Evolutionary conservation across 2,113 vertebrate species (phyloP), one percentile per base, ranked within the genome.

Genomic region (Tiliqua scincoides): DNA sequence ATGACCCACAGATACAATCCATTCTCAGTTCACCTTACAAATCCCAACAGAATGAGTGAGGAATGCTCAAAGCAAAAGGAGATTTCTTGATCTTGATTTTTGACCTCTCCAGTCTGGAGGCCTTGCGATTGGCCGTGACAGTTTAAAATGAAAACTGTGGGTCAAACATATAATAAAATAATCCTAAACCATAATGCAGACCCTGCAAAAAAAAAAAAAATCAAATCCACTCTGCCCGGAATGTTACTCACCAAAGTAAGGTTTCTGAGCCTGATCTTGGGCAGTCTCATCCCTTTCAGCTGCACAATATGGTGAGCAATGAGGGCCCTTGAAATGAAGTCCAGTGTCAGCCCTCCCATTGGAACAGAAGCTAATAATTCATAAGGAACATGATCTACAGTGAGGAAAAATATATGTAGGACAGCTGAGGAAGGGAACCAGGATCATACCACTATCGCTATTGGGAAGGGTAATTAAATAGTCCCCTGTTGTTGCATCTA

Each of bases 311-410:
- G 20, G 76, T 54, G 3, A 0, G 85, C 85, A 62, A 70, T n/a
- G n/a, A 70, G 68, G 65, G 68, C 68, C 68, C 68, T 70, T 37
- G 32, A 14, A 70, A 70, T 37, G 32, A 35, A 35, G n/a, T 70
- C 32, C 68, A 70, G 32, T 30, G 15, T 35, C 32, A 91, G 27
- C 83, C 87, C 91, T 35, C 83, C 89, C 81, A n/a, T 43, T 17
- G 0, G 20, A 4, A 0, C 48, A 18, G 40, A 0, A 40, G 87
- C 91, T 79, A 89, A 93, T 91, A 80, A 92, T 93, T 93, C 88
- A 92, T 91, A 82, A 52, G 89, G 87, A 94, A 94, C 89, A 82
- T 89, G 91, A 95, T 89, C 92, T 27, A 2, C 84, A 79, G 87
- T 88, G 81, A 25, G 0, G 0, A 32, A 57, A 0, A 0, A 78